phyloP scores from a whole-genome alignment of 2,113 vertebrate genomes.

The Cyphomyrus discorhynchus region DNA sequence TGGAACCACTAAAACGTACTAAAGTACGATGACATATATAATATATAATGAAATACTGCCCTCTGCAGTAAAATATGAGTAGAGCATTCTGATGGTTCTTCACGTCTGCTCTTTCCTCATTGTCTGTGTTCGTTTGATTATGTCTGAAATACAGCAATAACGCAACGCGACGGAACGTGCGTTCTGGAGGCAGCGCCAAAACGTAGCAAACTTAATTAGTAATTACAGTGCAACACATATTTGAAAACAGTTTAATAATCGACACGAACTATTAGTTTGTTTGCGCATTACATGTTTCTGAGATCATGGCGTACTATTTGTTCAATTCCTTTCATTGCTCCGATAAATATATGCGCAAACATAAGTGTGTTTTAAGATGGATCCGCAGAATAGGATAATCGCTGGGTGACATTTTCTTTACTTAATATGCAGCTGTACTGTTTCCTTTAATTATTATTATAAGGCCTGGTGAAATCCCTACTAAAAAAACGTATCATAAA shows the following conservation, averaged over 20 bases:
- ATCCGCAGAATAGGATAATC: background rate
- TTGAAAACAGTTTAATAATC: background rate
- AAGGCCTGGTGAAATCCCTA: background rate
- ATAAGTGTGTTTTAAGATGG: background rate
- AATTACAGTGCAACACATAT: background rate
- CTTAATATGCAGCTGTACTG: background rate
- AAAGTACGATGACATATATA: background rate
- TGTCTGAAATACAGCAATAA: background rate
- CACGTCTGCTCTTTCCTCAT: background rate
- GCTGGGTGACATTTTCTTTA: background rate
- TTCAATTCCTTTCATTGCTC: background rate
- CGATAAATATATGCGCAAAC: background rate
- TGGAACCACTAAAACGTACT: background rate
- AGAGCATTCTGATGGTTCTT: background rate
- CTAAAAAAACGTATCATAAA: background rate
- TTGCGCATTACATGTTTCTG: background rate
- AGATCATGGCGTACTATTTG: background rate
- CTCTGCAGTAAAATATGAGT: conserved; percentile 4
- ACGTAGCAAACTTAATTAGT: background rate
- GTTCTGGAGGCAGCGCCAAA: background rate
- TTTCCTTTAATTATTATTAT: background rate
- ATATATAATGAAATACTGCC: background rate
- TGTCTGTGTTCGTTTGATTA: background rate
- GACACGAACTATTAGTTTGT: background rate
- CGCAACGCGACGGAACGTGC: background rate